Base-by-base conservation (phyloP, 1,140 invertebrate species). In the Hypothenemus hampei region DNA sequence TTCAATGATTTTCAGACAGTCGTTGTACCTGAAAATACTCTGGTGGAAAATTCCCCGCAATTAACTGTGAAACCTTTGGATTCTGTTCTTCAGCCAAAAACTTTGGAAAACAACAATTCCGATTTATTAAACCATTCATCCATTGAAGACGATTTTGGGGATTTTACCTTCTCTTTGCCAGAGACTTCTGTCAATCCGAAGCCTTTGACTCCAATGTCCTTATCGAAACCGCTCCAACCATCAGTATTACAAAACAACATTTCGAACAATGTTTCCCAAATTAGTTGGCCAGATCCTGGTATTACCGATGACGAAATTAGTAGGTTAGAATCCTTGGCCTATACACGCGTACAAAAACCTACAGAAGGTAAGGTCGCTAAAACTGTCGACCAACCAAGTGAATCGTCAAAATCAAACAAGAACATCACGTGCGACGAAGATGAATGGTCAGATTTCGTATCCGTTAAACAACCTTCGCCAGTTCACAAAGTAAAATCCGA, bases 271-370 rank as follows among this genome's bases (percentile, higher is more conserved):
- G 15, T 44, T n/a, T 18, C 35, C 26, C 31, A 50, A 13, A 82
- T 83, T 15, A 78, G 81, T 61, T 84, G 81, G 81, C 81, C 81
- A 13, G 79, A 81, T 63, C 78, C 80, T 5, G 81, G 77, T 39
- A 78, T 82, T 46, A 77, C 80, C 61, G 75, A 80, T n/a, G 80
- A 82, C 63, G 81, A 83, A 64, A 67, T 83, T 31, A 78, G 50
- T 33, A 58, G 57, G 33, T 60, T 64, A 15, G 64, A 63, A 43
- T 22, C 52, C 1, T 54, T 62, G 20, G 40, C 29, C 24, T 62
- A 52, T 53, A 57, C 47, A 6, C 46, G 77, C 5, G 41, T 18
- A 8, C 54, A 36, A 37, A 26, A 4, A 19, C 16, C 13, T 2
- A 39, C 33, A 16, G 37, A 58, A 26, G 6, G 29, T 24, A 26